phyloP scores from a whole-genome alignment of 2,888 invertebrate genomes.

The Ypsolopha sequella region DNA sequence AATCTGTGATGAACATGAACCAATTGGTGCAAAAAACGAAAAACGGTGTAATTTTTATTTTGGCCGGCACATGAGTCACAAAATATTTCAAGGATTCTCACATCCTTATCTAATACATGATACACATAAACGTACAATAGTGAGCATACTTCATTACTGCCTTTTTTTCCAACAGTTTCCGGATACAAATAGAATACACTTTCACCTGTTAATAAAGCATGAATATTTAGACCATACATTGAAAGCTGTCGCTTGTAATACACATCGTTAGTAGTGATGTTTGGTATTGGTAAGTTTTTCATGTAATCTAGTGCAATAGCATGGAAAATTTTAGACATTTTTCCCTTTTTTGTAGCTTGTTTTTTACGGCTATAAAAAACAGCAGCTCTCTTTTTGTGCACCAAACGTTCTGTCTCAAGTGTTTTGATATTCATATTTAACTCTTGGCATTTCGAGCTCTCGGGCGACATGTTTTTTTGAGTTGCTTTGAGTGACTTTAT shows the following conservation, averaged over 20 bases:
- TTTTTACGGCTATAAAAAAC: too few species aligned
- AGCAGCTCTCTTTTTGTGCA: too few species aligned
- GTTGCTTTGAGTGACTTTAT: background rate
- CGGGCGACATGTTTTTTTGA: too few species aligned
- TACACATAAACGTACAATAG: too few species aligned
- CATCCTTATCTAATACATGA: too few species aligned
- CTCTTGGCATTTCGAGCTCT: too few species aligned
- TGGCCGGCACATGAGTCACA: slow-evolving; percentile 21
- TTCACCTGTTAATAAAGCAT: background rate
- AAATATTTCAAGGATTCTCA: slow-evolving; percentile 14
- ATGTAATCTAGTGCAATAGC: background rate
- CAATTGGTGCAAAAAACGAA: slow-evolving; percentile 17
- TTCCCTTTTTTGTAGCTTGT: too few species aligned
- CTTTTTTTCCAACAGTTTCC: background rate
- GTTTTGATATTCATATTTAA: too few species aligned
- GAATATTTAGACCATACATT: background rate
- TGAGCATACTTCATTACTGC: background rate
- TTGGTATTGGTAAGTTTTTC: background rate
- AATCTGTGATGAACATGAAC: slow-evolving; percentile 13
- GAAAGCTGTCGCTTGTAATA: background rate
- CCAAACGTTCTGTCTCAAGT: too few species aligned
- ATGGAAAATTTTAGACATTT: too few species aligned
- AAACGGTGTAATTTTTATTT: slow-evolving; percentile 21
- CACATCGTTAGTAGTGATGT: background rate
- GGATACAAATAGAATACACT: background rate